Conservation (phyloP, 2,113 vertebrate genomes). For the Hippocampus guttulatus region DNA sequence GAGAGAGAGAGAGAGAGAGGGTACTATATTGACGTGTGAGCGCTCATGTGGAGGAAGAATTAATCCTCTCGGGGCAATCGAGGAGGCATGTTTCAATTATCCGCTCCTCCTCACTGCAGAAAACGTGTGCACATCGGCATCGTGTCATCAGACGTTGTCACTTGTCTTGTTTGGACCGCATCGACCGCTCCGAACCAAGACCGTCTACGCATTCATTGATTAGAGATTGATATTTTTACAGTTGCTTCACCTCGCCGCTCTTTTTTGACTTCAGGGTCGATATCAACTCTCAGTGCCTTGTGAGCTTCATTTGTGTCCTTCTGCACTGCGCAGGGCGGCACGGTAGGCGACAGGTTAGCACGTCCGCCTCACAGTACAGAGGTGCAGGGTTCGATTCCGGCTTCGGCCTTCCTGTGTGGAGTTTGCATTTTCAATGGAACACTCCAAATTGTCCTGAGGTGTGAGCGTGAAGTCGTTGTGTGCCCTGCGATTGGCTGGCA, state of each 20-base stretch:
- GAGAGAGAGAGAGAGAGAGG: slow-evolving; percentile 12
- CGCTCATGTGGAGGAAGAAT: slow-evolving; percentile 49
- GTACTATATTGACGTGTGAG: slow-evolving; percentile 47
- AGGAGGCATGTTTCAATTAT: slow-evolving; percentile 49
- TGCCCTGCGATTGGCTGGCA: too few relatives aligned
- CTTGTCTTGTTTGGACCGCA: slow-evolving; percentile 5
- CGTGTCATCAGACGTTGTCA: neutral
- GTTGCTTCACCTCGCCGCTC: slow-evolving; percentile 8
- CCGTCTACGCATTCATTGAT: slow-evolving; percentile 21
- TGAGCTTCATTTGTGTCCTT: neutral
- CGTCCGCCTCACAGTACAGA: too few relatives aligned
- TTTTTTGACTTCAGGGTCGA: slow-evolving; percentile 8
- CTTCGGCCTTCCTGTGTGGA: too few relatives aligned
- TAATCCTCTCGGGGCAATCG: slow-evolving; percentile 42
- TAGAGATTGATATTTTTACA: slow-evolving; percentile 20
- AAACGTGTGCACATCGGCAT: neutral
- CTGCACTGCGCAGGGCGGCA: neutral
- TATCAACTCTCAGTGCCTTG: neutral
- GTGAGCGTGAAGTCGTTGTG: too few relatives aligned
- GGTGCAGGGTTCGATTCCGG: too few relatives aligned
- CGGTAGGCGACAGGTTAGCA: too few relatives aligned
- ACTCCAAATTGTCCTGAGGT: too few relatives aligned
- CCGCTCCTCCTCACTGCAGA: slow-evolving; percentile 12
- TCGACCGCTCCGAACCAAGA: slow-evolving; percentile 17
- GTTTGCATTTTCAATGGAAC: too few relatives aligned